Conservation (phyloP, 1,140 invertebrate species). For the Trichonephila inaurata region DNA sequence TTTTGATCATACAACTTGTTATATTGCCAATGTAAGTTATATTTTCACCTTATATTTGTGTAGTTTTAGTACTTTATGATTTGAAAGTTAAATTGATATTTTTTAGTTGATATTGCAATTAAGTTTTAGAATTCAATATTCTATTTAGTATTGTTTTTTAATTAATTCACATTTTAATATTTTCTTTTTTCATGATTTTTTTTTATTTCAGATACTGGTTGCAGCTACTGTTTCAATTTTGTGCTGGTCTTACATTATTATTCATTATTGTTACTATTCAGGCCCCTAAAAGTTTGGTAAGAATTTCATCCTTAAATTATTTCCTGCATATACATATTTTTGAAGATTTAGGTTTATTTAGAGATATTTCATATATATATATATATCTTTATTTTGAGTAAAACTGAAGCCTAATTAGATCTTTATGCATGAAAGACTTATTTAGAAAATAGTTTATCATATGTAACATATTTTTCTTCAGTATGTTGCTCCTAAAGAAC, state of each 20-base stretch:
- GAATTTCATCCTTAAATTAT: background rate
- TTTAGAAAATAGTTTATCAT: too few species aligned
- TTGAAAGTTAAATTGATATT: background rate
- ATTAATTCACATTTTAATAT: too few species aligned
- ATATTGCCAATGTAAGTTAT: slow-evolving; percentile 87
- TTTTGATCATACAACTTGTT: slow-evolving; percentile 81
- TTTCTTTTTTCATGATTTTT: background rate
- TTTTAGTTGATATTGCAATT: background rate
- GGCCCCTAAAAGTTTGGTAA: slow-evolving; percentile 70
- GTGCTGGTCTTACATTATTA: slow-evolving; percentile 58
- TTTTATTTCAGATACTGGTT: slow-evolving; percentile 69
- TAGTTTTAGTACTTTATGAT: background rate
- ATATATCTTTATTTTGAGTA: too few species aligned
- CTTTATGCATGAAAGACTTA: too few species aligned
- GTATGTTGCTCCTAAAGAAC: too few species aligned
- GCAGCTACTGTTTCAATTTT: slow-evolving; percentile 68
- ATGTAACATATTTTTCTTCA: too few species aligned
- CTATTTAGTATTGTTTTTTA: background rate
- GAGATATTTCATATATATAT: too few species aligned
- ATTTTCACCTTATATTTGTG: background rate
- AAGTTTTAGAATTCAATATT: background rate
- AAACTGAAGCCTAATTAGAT: too few species aligned
- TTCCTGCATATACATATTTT: background rate
- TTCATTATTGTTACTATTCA: slow-evolving; percentile 60
- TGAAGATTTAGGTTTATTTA: background rate